phyloP scores from a whole-genome alignment of 2,888 invertebrate species.

The Caenorhabditis doughertyi region DNA sequence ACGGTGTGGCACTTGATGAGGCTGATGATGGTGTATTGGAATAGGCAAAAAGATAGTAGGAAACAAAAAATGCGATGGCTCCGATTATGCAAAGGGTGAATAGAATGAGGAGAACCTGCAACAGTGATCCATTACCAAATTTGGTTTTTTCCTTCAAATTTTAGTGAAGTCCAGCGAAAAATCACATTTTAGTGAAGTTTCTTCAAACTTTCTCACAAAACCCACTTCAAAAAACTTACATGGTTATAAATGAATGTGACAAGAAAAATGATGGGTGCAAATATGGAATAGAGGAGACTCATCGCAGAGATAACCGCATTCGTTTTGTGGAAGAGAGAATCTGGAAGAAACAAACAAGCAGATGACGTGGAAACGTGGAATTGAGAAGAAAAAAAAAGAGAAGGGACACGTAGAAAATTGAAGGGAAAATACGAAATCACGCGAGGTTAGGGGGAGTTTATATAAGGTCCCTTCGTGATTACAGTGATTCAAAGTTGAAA shows the following conservation, averaged over 20 bases:
- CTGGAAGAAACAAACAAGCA: not conserved
- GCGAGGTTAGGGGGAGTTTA: too few relatives aligned
- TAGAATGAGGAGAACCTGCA: conserved; percentile 66
- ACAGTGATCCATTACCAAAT: not conserved
- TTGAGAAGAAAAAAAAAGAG: too few relatives aligned
- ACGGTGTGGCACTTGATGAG: conserved; percentile 41
- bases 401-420: too few relatives aligned
- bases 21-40: conserved; percentile 32
- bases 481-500: too few relatives aligned
- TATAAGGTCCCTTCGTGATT: too few relatives aligned
- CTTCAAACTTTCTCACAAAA: too few relatives aligned
- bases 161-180: too few relatives aligned
- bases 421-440: too few relatives aligned
- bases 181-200: too few relatives aligned
- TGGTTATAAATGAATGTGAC: conserved; percentile 68
- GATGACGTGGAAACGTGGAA: not conserved
- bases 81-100: conserved; percentile 60
- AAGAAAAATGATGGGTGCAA: conserved; percentile 66
- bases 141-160: not conserved
- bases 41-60: conserved; percentile 72
- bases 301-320: conserved; percentile 64
- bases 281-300: conserved; percentile 66
- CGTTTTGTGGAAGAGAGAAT: conserved; percentile 35
- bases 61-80: conserved; percentile 68
- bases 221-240: conserved; percentile 68